Evolutionary conservation across 1,140 invertebrate genomes (phyloP).

Genomic region (Hylaeus volcanicus): DNA sequence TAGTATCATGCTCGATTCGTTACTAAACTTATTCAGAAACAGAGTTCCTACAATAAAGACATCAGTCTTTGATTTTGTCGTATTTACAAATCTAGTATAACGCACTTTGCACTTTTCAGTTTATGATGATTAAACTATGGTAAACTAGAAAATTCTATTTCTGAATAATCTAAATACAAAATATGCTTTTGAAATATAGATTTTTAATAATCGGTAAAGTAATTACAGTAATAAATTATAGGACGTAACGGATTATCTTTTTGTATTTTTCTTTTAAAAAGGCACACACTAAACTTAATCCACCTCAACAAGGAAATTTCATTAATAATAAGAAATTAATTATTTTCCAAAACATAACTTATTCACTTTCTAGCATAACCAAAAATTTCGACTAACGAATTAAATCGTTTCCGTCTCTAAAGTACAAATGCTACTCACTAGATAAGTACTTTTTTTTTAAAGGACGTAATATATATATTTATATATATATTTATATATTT

Average conservation of each 20-base stretch:
- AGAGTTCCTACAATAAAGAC: constrained; percentile 47
- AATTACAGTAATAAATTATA: constrained; percentile 36
- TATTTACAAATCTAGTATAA: constrained; percentile 21
- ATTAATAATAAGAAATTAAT: constrained; percentile 7
- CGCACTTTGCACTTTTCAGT: not conserved
- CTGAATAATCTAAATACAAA: constrained; percentile 1
- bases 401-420: constrained; percentile 42
- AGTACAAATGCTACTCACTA: constrained; percentile 63
- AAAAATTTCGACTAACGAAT: constrained; percentile 28
- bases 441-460: constrained; percentile 59
- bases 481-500: constrained; percentile 24
- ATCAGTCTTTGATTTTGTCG: constrained; percentile 51
- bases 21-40: constrained; percentile 39
- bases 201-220: constrained; percentile 15
- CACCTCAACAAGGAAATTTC: not conserved
- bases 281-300: constrained; percentile 4
- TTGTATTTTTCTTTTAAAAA: constrained; percentile 18
- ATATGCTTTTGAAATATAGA: not conserved
- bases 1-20: constrained; percentile 18
- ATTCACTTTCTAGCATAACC: constrained; percentile 15
- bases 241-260: constrained; percentile 7
- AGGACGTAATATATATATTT: constrained; percentile 55
- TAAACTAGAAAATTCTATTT: constrained; percentile 16
- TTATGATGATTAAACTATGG: constrained; percentile 8
- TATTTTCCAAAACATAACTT: constrained; percentile 11